Evolutionary conservation across 2,888 invertebrate genomes (phyloP).

Genomic region (Athalia cordata): DNA sequence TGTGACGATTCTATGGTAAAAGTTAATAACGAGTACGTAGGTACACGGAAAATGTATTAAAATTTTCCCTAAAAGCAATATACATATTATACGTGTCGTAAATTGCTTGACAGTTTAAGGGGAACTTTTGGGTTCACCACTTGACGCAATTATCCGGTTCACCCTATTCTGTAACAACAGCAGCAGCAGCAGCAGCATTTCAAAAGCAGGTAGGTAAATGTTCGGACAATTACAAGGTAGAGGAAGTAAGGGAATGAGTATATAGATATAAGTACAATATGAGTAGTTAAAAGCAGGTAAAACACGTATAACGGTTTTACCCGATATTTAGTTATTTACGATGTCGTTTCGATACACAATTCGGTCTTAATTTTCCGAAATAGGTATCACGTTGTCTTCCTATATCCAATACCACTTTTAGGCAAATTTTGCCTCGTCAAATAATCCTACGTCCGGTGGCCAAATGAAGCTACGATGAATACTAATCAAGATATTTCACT

Average conservation of each 20-base stretch:
- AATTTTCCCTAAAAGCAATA: slow-evolving; percentile 31
- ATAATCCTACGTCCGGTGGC: not conserved
- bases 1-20: not conserved
- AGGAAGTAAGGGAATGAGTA: not conserved
- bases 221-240: not conserved
- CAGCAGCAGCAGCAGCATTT: not conserved
- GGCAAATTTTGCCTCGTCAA: not conserved
- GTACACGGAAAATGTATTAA: not conserved
- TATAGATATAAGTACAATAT: not conserved
- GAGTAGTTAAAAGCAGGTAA: slow-evolving; percentile 2
- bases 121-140: not conserved
- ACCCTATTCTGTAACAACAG: too few species aligned
- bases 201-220: not conserved
- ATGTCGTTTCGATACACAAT: not conserved
- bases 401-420: too few species aligned
- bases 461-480: too few species aligned
- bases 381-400: too few species aligned
- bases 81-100: not conserved
- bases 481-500: too few species aligned
- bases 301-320: not conserved
- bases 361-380: not conserved
- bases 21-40: not conserved
- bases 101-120: slow-evolving; percentile 33
- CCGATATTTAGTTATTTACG: slow-evolving; percentile 18
- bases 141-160: not conserved